Evolutionary conservation across 2,797 vertebrate species (phyloP).

Genomic region (Gymnodraco acuticeps): DNA sequence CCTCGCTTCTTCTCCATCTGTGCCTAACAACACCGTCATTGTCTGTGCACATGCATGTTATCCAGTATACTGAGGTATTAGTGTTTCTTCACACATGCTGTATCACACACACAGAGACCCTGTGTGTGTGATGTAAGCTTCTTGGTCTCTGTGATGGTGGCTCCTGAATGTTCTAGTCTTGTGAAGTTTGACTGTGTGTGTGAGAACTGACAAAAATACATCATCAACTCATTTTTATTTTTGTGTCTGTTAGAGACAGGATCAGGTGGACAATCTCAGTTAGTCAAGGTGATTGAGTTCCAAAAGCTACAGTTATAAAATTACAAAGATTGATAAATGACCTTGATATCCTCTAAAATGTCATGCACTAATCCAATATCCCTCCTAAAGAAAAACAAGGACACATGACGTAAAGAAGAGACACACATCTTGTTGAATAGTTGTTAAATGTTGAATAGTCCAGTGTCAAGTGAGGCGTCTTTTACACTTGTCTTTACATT

Average conservation of each 20-base stretch:
- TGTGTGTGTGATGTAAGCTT: slow-evolving; percentile 54
- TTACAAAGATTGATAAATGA: neutral
- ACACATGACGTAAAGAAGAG: neutral
- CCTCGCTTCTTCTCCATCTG: slow-evolving; percentile 68
- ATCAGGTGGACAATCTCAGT: slow-evolving; percentile 74
- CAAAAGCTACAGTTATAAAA: neutral
- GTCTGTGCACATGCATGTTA: slow-evolving; percentile 49
- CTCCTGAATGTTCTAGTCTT: slow-evolving; percentile 56
- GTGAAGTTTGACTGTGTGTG: slow-evolving; percentile 62
- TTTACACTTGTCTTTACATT: neutral
- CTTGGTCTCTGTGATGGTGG: slow-evolving; percentile 65
- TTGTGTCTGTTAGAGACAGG: slow-evolving; percentile 73
- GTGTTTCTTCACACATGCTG: slow-evolving; percentile 31
- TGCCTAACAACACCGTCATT: slow-evolving; percentile 60
- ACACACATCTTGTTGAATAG: neutral
- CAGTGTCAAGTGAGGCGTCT: neutral
- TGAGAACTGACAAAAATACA: slow-evolving; percentile 78
- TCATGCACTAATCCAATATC: neutral
- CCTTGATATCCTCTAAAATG: neutral
- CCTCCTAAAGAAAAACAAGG: neutral
- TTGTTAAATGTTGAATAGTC: neutral
- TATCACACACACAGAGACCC: slow-evolving; percentile 17
- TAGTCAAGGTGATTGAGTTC: slow-evolving; percentile 1
- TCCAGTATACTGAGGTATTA: slow-evolving; percentile 56
- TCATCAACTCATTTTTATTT: slow-evolving; percentile 69